phyloP scores from a whole-genome alignment of 2,113 vertebrate species.

The Prolemur simus region DNA sequence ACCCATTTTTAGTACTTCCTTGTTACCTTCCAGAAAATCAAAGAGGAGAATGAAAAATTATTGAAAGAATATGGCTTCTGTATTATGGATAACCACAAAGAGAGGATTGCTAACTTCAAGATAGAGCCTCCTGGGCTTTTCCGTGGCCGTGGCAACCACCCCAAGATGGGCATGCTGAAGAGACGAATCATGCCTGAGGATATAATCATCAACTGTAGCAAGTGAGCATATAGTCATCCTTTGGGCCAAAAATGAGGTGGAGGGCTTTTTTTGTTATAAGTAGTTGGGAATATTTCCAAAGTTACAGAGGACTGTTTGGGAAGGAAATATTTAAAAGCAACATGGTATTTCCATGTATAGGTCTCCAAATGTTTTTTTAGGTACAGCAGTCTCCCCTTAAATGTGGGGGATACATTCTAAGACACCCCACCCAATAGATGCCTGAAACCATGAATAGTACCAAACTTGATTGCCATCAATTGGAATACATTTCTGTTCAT shows the following conservation, averaged over 20 bases:
- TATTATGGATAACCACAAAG: constrained; percentile 97
- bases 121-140: constrained; percentile 97
- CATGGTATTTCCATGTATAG: not conserved
- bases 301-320: not conserved
- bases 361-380: not conserved
- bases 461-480: not conserved
- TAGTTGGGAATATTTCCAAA: not conserved
- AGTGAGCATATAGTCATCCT: constrained; percentile 84
- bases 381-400: not conserved
- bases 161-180: constrained; percentile 98
- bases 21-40: constrained; percentile 91
- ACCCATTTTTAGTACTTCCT: constrained; percentile 47
- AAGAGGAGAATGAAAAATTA: constrained; percentile 94
- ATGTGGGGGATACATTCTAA: not conserved
- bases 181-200: constrained; percentile 94
- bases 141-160: constrained; percentile 95
- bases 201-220: constrained; percentile 99
- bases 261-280: not conserved
- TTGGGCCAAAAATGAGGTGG: not conserved
- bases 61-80: constrained; percentile 96
- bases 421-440: not conserved
- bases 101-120: constrained; percentile 97
- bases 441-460: not conserved
- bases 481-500: not conserved
- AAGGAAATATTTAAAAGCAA: not conserved